phyloP scores from a whole-genome alignment of 1,140 invertebrate genomes.

The Palaemon carinicauda region DNA sequence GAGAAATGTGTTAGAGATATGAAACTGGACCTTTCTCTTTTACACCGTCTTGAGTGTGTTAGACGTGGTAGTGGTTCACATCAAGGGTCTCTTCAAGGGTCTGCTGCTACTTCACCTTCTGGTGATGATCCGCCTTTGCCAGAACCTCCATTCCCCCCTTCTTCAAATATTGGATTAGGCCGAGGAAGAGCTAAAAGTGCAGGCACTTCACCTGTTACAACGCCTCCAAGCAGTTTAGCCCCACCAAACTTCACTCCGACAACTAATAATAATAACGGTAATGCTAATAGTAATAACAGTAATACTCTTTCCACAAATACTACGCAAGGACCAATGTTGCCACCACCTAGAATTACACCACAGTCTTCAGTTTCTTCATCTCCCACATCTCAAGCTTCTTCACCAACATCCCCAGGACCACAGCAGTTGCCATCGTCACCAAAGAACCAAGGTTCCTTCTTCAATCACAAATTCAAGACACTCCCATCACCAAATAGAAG shows the following conservation, averaged over 20 bases:
- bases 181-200: constrained; percentile 51
- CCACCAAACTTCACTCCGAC: constrained; percentile 43
- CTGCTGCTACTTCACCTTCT: constrained; percentile 50
- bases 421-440: constrained; percentile 14
- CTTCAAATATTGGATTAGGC: constrained; percentile 60
- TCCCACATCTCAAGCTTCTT: constrained; percentile 60
- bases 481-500: constrained; percentile 64
- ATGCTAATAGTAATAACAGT: constrained; percentile 11
- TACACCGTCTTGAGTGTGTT: constrained; percentile 52
- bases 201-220: constrained; percentile 55
- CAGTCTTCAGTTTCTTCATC: constrained; percentile 62
- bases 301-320: constrained; percentile 17
- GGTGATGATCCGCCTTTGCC: constrained; percentile 50
- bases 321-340: constrained; percentile 56
- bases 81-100: constrained; percentile 53
- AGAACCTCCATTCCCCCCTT: constrained; percentile 60
- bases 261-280: constrained; percentile 2
- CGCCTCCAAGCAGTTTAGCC: constrained; percentile 60
- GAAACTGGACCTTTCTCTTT: constrained; percentile 51
- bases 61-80: constrained; percentile 50
- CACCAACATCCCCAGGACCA: constrained; percentile 54
- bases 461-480: constrained; percentile 65
- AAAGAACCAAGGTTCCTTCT: constrained; percentile 47
- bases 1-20: constrained; percentile 55
- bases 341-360: constrained; percentile 61